Conservation (phyloP, 2,797 vertebrate species). For the Alca torda region DNA sequence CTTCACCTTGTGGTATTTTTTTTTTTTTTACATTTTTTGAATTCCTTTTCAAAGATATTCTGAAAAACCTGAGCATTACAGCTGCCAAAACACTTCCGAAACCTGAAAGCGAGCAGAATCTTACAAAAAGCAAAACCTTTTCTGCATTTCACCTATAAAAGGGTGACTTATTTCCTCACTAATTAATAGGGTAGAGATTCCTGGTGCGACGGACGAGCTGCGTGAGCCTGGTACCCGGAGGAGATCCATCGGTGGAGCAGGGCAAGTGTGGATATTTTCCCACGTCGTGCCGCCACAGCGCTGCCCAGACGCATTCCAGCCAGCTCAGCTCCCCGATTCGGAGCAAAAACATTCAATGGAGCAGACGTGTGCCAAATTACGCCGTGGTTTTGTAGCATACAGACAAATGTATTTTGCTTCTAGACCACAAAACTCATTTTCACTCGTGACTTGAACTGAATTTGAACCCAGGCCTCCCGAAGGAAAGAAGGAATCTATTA, state of each 20-base stretch:
- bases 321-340: accelerated
- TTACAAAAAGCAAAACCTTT: background rate
- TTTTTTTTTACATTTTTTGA: background rate
- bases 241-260: background rate
- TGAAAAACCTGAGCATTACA: background rate
- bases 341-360: background rate
- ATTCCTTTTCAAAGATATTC: background rate
- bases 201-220: accelerated
- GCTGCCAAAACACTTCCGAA: background rate
- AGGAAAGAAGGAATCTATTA: background rate
- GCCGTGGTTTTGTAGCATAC: background rate
- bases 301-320: background rate
- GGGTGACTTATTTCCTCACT: background rate
- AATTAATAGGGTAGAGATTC: background rate
- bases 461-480: background rate
- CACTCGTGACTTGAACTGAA: background rate
- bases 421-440: background rate
- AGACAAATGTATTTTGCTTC: background rate
- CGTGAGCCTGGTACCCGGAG: background rate
- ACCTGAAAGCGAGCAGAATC: background rate
- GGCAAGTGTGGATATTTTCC: background rate
- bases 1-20: background rate
- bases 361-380: background rate
- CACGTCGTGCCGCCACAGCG: accelerated
- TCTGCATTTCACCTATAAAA: background rate